These are phyloP conservation scores for Prionace glauca DNA, from an alignment of 2,797 vertebrate species.

Conservation along the genomic window DNA sequence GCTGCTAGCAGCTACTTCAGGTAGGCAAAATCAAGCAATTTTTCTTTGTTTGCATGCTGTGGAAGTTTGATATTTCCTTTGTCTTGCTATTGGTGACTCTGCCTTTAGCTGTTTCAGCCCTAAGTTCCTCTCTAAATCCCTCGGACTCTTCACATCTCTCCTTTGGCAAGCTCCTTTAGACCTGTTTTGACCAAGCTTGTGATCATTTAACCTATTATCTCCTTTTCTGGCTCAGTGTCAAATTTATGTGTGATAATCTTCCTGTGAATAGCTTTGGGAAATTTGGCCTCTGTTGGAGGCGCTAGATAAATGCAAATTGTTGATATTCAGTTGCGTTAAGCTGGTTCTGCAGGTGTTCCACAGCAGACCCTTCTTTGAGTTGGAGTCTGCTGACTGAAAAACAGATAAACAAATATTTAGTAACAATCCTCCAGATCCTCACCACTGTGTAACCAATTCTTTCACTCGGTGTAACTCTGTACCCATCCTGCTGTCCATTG, in stretches of 20 bases:
- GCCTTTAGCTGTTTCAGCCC: not conserved
- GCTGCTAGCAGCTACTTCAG: slow-evolving; percentile 96
- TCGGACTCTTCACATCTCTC: no score
- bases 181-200: not conserved
- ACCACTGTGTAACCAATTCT: not conserved
- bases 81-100: not conserved
- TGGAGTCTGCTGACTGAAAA: not conserved
- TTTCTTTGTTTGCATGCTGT: not conserved
- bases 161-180: not conserved
- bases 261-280: no score
- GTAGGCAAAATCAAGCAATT: slow-evolving; percentile 51
- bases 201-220: not conserved
- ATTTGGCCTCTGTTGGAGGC: not conserved
- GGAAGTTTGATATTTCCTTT: not conserved
- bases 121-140: not conserved
- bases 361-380: not conserved
- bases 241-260: not conserved
- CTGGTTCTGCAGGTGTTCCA: not conserved
- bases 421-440: not conserved
- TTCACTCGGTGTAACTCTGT: not conserved
- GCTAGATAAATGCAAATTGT: not conserved
- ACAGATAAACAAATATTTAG: not conserved
- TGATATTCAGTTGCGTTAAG: not conserved
- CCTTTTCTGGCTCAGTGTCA: not conserved
- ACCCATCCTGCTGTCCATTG: not conserved